Percentiles rank a stretch among this genome's conserved stretches.
phyloP scores from a whole-genome alignment of 2,797 vertebrate species.

The Taeniopygia guttata region DNA sequence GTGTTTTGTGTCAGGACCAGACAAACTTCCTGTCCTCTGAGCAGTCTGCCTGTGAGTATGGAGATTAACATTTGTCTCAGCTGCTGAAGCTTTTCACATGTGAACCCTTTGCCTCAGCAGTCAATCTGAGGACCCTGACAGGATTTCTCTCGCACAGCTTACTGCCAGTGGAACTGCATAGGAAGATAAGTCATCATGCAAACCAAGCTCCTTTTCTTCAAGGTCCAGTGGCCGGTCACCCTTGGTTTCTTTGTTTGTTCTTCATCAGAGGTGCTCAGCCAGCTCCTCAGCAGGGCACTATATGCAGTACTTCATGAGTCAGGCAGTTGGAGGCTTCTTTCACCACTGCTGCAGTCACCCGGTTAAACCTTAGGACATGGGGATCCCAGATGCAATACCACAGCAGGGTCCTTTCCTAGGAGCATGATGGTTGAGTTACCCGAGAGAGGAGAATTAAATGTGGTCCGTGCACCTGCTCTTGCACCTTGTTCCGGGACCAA shows the following conservation, averaged over 20 bases:
- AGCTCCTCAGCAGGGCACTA: neutral
- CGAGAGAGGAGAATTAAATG: neutral
- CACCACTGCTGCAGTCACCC: neutral
- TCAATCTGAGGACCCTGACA: neutral
- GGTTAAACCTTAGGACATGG: neutral
- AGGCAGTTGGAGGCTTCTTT: neutral
- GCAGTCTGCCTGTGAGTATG: neutral
- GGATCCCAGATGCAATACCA: rapidly evolving
- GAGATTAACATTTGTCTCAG: neutral
- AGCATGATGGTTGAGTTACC: neutral
- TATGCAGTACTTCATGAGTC: neutral
- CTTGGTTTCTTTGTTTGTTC: neutral
- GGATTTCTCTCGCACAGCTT: neutral
- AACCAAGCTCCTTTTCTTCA: neutral
- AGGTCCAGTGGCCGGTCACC: rapidly evolving
- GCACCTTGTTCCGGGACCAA: neutral
- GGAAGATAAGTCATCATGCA: neutral
- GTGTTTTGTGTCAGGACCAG: rapidly evolving
- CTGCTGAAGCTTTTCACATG: neutral
- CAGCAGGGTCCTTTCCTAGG: neutral
- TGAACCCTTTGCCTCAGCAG: neutral
- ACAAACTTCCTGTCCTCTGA: too few relatives aligned
- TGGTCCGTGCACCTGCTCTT: neutral
- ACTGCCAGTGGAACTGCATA: neutral
- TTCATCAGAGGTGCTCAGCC: neutral